phyloP scores from a whole-genome alignment of 2,113 vertebrate genomes.

The Ceyx melanurus region DNA sequence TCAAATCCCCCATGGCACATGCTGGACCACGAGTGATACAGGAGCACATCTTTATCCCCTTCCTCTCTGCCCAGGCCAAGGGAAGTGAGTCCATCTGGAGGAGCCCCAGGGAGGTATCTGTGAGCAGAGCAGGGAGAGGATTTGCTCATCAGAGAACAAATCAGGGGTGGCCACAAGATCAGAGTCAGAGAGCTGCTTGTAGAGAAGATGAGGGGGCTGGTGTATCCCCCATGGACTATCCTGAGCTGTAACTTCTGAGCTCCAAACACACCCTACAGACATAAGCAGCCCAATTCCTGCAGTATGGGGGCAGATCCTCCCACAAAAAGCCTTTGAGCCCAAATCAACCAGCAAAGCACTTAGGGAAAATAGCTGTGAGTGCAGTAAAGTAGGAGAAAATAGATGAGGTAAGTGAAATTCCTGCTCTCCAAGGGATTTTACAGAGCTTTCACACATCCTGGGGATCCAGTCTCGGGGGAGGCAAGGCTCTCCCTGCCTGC shows the following conservation, averaged over 20 bases:
- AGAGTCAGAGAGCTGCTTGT: background rate
- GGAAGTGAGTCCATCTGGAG: background rate
- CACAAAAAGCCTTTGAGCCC: background rate
- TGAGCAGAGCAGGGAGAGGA: background rate
- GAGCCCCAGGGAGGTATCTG: background rate
- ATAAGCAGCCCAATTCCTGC: background rate
- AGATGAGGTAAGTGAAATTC: background rate
- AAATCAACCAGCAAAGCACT: background rate
- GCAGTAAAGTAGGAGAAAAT: background rate
- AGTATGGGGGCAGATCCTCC: background rate
- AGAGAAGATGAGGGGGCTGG: accelerated
- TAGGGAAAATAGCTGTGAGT: background rate
- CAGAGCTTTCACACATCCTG: background rate
- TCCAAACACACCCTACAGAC: background rate
- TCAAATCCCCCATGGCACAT: accelerated
- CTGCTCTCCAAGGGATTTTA: background rate
- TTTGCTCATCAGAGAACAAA: background rate
- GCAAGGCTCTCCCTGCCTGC: background rate
- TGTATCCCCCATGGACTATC: background rate
- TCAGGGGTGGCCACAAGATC: background rate
- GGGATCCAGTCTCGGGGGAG: background rate
- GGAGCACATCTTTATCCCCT: background rate
- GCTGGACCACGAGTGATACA: accelerated
- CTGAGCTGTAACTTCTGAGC: background rate
- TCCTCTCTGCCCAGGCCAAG: background rate